Percentiles rank a stretch among this genome's conserved stretches.
These are phyloP conservation scores for Nebria salina DNA, from an alignment of 2,888 invertebrate species.

Conservation along the genomic window DNA sequence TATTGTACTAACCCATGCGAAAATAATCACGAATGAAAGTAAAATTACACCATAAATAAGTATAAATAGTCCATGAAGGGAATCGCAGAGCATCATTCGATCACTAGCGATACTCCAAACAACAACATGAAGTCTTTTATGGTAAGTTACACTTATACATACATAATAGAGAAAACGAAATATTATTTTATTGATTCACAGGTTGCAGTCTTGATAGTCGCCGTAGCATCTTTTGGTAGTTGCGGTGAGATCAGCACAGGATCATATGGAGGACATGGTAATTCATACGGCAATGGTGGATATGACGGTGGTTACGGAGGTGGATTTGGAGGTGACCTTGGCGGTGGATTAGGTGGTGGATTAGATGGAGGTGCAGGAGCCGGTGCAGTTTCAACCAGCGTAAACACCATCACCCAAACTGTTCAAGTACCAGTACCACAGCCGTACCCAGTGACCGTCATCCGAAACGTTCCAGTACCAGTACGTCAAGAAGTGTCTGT, in stretches of 20 bases:
- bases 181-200: background rate
- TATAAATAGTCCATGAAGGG: background rate
- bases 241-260: conserved; percentile 11
- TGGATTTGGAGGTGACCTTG: conserved; percentile 13
- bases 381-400: background rate
- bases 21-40: background rate
- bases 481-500: conserved; percentile 2
- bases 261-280: conserved; percentile 2
- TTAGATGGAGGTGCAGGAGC: conserved; percentile 4
- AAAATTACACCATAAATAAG: conserved; percentile 5
- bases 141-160: background rate
- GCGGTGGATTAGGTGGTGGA: conserved; percentile 21
- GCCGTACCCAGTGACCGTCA: too few relatives aligned
- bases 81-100: conserved; percentile 7
- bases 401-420: conserved; percentile 34
- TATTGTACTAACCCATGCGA: too few relatives aligned
- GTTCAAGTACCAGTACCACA: background rate
- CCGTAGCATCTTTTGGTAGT: conserved; percentile 13
- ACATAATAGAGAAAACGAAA: background rate
- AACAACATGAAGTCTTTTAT: conserved; percentile 21
- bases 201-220: background rate
- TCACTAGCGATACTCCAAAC: conserved; percentile 4
- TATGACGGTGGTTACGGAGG: conserved; percentile 15
- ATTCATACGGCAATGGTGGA: conserved; percentile 10
- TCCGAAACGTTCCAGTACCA: too few relatives aligned